phyloP scores from a whole-genome alignment of 2,797 vertebrate genomes.

The Microchirus variegatus region DNA sequence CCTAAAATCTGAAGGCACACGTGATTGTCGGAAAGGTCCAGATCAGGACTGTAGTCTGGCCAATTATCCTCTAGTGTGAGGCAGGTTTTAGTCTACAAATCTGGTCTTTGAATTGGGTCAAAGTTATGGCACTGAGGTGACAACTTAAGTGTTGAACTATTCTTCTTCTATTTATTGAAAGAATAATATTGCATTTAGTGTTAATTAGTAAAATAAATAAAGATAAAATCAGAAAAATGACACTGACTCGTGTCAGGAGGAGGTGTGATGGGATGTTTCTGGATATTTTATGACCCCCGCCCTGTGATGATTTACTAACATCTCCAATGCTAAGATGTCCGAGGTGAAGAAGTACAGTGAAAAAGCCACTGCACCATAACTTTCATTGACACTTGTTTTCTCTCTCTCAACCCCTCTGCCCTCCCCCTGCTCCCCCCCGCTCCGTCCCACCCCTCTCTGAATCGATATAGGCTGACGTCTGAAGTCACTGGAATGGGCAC shows the following conservation, averaged over 20 bases:
- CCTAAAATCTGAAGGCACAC: no score
- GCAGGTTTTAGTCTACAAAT: neutral
- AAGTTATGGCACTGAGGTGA: no score
- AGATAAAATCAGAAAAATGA: no score
- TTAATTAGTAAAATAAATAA: no score
- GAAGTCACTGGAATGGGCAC: slow-evolving; percentile 99
- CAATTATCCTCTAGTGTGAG: no score
- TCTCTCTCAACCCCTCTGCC: slow-evolving; percentile 60
- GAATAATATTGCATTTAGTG: slow-evolving; percentile 53
- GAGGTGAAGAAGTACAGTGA: slow-evolving; percentile 14
- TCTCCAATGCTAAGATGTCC: slow-evolving; percentile 27
- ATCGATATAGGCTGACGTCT: slow-evolving; percentile 94
- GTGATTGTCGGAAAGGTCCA: no score
- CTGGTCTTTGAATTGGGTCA: neutral
- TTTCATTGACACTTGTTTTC: slow-evolving; percentile 74
- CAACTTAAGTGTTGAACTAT: no score
- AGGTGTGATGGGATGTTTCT: slow-evolving; percentile 65
- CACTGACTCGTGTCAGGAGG: slow-evolving; percentile 56
- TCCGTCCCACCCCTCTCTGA: slow-evolving; percentile 63
- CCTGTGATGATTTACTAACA: slow-evolving; percentile 15
- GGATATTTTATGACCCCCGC: slow-evolving; percentile 21
- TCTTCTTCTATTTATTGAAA: no score
- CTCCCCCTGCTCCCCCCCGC: slow-evolving; percentile 43
- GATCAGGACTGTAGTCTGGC: no score
- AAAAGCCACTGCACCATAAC: slow-evolving; percentile 44